Conservation (phyloP, 2,113 vertebrate genomes). For the Irena cyanogastra region DNA sequence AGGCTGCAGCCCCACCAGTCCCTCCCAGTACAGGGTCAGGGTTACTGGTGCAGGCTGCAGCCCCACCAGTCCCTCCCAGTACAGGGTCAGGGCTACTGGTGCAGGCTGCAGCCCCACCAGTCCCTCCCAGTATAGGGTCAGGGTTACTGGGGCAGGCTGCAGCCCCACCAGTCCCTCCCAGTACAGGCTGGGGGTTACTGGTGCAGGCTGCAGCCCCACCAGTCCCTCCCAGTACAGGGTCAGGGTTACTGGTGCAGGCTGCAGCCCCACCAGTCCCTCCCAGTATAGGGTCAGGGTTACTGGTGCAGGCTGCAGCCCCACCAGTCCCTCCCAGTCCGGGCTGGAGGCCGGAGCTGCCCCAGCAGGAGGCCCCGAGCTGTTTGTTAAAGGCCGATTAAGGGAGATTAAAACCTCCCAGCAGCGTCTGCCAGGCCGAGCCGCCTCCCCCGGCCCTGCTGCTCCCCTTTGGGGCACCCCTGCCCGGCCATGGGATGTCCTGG, state of each 20-base stretch:
- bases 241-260: neutral
- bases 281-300: rapidly evolving
- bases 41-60: rapidly evolving
- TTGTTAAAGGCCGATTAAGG: slow-evolving; percentile 4
- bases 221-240: rapidly evolving
- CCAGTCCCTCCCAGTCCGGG: rapidly evolving
- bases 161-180: neutral
- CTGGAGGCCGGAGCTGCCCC: rapidly evolving
- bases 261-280: neutral
- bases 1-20: neutral
- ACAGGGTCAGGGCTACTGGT: too few species aligned
- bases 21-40: rapidly evolving
- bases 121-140: rapidly evolving
- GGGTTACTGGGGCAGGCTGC: too few species aligned
- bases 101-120: neutral
- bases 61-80: too few species aligned
- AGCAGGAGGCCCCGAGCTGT: neutral
- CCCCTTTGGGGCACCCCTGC: neutral
- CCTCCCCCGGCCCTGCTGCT: neutral
- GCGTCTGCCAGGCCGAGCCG: neutral
- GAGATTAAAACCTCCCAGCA: neutral
- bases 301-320: neutral
- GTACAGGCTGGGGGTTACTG: rapidly evolving
- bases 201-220: neutral
- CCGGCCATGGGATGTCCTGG: rapidly evolving